Evolutionary conservation across 2,888 invertebrate species (phyloP), one percentile per base, ranked within the genome.

Genomic region (Clunio marinus): DNA sequence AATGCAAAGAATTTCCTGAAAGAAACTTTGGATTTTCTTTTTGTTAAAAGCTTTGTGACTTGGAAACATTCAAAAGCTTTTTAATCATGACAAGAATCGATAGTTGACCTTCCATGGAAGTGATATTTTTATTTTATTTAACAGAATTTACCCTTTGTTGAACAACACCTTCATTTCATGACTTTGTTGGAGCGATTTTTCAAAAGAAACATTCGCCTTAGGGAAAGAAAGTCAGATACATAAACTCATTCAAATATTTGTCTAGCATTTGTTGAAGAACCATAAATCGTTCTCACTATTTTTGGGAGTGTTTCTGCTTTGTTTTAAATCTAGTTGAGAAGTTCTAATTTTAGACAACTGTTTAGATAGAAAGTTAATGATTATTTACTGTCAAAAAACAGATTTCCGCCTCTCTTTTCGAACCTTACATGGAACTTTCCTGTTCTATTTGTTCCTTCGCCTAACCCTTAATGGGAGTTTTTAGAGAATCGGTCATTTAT

Each of bases 11-110:
- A n/a, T n/a, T n/a, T n/a, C n/a, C n/a, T n/a, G n/a, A n/a, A n/a
- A n/a, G n/a, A n/a, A n/a, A n/a, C n/a, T n/a, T n/a, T n/a, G n/a
- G n/a, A n/a, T n/a, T n/a, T n/a, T n/a, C n/a, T n/a, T n/a, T n/a
- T n/a, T n/a, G n/a, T n/a, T n/a, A n/a, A n/a, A n/a, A n/a, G n/a
- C n/a, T 7, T 27, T 27, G 22, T 58, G 27, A 27, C 3, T 7
- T 58, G 28, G 27, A 58, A 15, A 58, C 17, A 58, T 58, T 58
- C 27, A 58, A 58, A 58, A 27, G 27, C 2, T 7, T 58, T 58
- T 25, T 58, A 58, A 58, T 27, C 57, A 27, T 25, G 57, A 58
- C 22, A 58, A 58, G n/a, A 58, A 58, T 58, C 57, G 27, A 58
- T 58, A 58, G 25, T 25, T 58, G 57, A 58, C 57, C 57, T 58